Base-by-base conservation (phyloP, 2,113 vertebrate species). In the Anseranas semipalmata region DNA sequence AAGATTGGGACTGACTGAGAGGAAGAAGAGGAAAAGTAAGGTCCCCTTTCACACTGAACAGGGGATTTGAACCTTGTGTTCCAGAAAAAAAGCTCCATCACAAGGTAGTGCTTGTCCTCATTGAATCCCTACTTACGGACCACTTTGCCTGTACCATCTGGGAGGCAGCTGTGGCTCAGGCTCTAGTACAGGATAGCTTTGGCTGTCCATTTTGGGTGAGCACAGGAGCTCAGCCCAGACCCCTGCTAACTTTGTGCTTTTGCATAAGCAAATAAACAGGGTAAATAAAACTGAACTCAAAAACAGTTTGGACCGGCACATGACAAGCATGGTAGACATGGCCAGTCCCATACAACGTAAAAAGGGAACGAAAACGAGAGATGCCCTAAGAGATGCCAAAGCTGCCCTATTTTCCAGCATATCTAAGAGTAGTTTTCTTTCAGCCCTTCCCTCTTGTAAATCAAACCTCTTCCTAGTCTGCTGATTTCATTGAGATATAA, bases 151-250 rank as follows among this genome's bases (percentile, higher is more conserved):
- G 17, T 7, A 12, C 18, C 1, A 1, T 4, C 8, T 20, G 63
- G 43, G 41, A 65, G 37, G 11, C 30, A 50, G 55, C 28, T 25
- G 30, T 8, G 25, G 45, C 22, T 90, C 10, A 15, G 33, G 35
- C 25, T 71, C 7, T 10, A 7, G 9, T 22, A 18, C 0, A 0
- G 21, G 37, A 11, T 15, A 12, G 5, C 35, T 50, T n/a, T 30
- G 13, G 9, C 24, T 67, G 41, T 15, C 41, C 0, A 1, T 25
- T 59, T 35, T 28, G 7, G 3, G 52, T 0, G 2, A 46, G 35
- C 59, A 11, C 20, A 33, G 28, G 11, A 85, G 24, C 65, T 72
- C 59, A 56, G 62, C 7, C 20, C 73, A 45, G 25, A 21, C 28
- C 17, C 24, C 24, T 81, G 58, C 33, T 7, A 37, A 35, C 33